A percentile compares a stretch with the other conserved stretches of the same genome.
Conservation (phyloP, 1,140 invertebrate genomes). For the Cepaea nemoralis region DNA sequence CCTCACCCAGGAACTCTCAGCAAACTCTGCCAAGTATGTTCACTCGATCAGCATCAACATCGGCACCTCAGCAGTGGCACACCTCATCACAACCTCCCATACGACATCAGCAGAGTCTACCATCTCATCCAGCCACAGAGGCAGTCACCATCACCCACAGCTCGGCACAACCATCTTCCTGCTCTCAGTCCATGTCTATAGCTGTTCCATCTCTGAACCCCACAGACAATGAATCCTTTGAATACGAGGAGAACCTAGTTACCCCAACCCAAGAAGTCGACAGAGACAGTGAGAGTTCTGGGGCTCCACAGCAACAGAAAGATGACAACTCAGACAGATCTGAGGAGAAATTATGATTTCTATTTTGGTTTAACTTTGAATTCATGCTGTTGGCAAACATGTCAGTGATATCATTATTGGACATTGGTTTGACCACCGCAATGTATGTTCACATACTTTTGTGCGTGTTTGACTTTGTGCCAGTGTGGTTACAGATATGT, state of each 20-base stretch:
- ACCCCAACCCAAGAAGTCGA: not conserved
- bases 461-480: not conserved
- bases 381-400: not conserved
- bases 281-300: not conserved
- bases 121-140: too few species aligned
- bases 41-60: slow-evolving; percentile 33
- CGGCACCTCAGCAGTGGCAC: not conserved
- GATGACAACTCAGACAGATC: not conserved
- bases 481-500: not conserved
- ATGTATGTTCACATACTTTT: not conserved
- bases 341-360: not conserved
- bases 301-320: not conserved
- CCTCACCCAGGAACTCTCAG: slow-evolving; percentile 37
- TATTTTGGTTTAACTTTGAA: not conserved
- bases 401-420: not conserved
- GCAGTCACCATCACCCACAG: not conserved
- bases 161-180: not conserved
- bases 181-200: not conserved
- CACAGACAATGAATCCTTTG: not conserved
- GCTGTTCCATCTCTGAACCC: not conserved
- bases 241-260: not conserved
- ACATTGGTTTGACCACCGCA: not conserved
- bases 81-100: not conserved
- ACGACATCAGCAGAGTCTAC: not conserved
- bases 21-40: slow-evolving; percentile 41